These are phyloP conservation scores for Antedon mediterranea DNA, from an alignment of 53 echinoderm and acorn worm species.

Conservation along the genomic window DNA sequence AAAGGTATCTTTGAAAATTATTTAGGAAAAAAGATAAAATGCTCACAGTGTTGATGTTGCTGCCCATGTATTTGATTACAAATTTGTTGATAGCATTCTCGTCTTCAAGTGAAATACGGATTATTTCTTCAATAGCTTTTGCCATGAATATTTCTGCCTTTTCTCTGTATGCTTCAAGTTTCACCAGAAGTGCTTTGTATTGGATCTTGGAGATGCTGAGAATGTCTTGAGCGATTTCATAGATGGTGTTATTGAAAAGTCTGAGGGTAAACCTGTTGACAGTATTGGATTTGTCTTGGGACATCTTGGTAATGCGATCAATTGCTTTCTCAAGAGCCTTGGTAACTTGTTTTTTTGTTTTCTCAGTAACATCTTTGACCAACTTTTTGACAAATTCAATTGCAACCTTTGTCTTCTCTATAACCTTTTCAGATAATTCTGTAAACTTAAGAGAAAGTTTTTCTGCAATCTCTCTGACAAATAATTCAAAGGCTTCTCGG, in stretches of 20 bases:
- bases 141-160: neutral
- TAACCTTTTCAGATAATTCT: constrained; percentile 5
- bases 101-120: neutral
- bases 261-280: neutral
- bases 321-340: neutral
- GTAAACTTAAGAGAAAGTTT: constrained; percentile 13
- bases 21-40: too few species aligned
- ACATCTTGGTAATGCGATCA: neutral
- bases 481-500: neutral
- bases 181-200: neutral
- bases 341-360: too few species aligned
- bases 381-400: constrained; percentile 21
- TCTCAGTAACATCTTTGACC: constrained; percentile 11
- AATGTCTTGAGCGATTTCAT: neutral
- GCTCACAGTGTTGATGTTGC: constrained; percentile 59
- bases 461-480: constrained; percentile 2
- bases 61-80: constrained; percentile 33
- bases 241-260: neutral
- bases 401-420: constrained; percentile 1
- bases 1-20: too few species aligned
- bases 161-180: constrained; percentile 19
- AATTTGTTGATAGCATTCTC: constrained; percentile 42
- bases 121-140: constrained; percentile 2
- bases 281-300: neutral
- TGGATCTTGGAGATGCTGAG: neutral